Evolutionary conservation across 1,140 invertebrate species (phyloP), one percentile per base, ranked within the genome.

Genomic region (Atopsyche davidsoni): DNA sequence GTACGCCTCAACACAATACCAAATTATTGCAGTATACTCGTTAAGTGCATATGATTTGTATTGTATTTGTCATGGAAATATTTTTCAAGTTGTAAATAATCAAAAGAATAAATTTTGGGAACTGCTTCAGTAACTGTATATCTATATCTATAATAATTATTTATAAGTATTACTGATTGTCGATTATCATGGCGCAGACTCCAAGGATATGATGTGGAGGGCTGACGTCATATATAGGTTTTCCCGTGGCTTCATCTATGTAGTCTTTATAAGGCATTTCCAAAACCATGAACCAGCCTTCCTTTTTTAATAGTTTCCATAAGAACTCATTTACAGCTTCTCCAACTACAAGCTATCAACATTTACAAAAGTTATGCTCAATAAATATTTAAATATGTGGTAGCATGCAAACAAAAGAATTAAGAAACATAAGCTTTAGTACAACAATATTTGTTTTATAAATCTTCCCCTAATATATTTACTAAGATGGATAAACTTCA

Each of bases 141-240:
- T 31, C 18, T 31, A 31, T 16, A 2, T 23, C 3, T 3, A n/a
- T 22, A 23, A 31, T 31, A 9, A 9, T 31, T 31, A 31, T 31
- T n/a, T n/a, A 31, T 9, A 10, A 11, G 7, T 9, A 22, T 9
- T 24, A 53, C 55, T 32, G 53, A 19, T 57, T 46, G 43, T 57
- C 55, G 18, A 57, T 25, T 13, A 57, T 57, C 43, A 43, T 53
- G 2, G 31, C 55, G 34, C 55, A 57, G 1, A 57, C 35, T 13
- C 55, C 55, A 4, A 57, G 47, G n/a, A 57, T 57, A 31, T 57
- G 55, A 51, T 57, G 55, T 4, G 55, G 55, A 19, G 55, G 55
- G 4, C 53, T 44, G 3, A 57, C 55, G 14, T 57, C 51, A 31
- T 41, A 57, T 1, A 57, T 18, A 2, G 51, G 31, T 36, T 57